Evolutionary conservation across 2,888 invertebrate species (phyloP), one percentile per base, ranked within the genome.

Genomic region (Dasypogon diadema): DNA sequence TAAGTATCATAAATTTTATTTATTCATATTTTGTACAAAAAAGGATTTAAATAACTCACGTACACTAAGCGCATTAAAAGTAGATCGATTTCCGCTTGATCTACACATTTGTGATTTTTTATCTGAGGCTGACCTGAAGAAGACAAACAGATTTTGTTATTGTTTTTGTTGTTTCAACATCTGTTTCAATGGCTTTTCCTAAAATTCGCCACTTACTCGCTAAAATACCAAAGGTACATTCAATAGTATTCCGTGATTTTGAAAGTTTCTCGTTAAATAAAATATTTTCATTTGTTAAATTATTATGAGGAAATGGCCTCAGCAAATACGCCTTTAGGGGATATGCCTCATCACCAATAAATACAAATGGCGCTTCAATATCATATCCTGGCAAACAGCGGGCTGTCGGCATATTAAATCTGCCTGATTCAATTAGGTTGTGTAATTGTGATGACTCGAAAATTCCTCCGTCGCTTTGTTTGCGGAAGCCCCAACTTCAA

Each of bases 381-480:
- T 60, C 51, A 22, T 26, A 48, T 18, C 34, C 54, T 55, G 55
- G 68, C 55, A 75, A 18, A 37, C 21, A n/a, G 18, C 42, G 14
- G 2, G 51, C 42, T 42, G 51, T 16, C 58, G 75, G 73, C 46
- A 63, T 54, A 73, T 63, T 60, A 63, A 63, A 54, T 76, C 55
- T 60, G 21, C 30, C 55, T 2, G 16, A 22, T 72, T 76, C 75
- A 26, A 75, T 46, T 70, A 56, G 46, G 22, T 70, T 46, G 48
- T 48, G 46, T 51, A 76, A 76, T 72, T 73, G 37, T 46, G 60
- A 73, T 55, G 60, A 54, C 60, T 37, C 51, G 34, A 76, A 76
- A 24, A 63, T 51, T 30, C 73, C 73, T 16, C 54, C 73, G 26
- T 75, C 75, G 48, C 63, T 54, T 58, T 60, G 51, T 22, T 54